Conservation (phyloP, 2,888 invertebrate genomes). For the Frankliniella fusca region DNA sequence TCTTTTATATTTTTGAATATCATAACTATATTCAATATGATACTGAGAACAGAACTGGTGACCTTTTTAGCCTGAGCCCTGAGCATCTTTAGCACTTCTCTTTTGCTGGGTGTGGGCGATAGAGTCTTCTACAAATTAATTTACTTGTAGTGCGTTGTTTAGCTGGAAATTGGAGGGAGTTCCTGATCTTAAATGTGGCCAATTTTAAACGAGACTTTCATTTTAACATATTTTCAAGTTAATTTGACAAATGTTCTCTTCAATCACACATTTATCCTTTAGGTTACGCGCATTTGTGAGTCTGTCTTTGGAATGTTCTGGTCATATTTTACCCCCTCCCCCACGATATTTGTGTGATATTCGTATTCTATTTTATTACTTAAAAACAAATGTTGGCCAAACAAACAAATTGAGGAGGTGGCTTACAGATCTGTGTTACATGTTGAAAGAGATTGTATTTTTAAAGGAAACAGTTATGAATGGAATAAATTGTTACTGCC, state of each 20-base stretch:
- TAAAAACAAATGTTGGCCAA: slow-evolving; percentile 7
- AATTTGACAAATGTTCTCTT: neutral
- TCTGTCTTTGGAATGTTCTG: neutral
- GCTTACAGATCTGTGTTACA: slow-evolving; percentile 10
- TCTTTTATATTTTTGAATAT: too few relatives aligned
- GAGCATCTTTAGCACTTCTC: too few relatives aligned
- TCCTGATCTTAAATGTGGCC: neutral
- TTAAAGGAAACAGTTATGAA: slow-evolving; percentile 21
- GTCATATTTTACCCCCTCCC: neutral
- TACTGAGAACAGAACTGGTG: too few relatives aligned
- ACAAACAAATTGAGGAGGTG: neutral
- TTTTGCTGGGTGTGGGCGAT: too few relatives aligned
- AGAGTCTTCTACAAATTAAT: too few relatives aligned
- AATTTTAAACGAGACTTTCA: neutral
- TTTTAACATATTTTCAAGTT: neutral
- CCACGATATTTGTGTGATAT: neutral
- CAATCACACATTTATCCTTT: neutral
- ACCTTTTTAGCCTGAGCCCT: too few relatives aligned
- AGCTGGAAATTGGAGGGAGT: neutral
- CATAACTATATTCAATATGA: too few relatives aligned
- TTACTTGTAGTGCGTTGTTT: too few relatives aligned
- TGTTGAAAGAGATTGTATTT: slow-evolving; percentile 26
- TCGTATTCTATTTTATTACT: neutral
- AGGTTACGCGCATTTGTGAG: neutral
- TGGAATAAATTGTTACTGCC: slow-evolving; percentile 23